Conservation (phyloP, 2,888 invertebrate species). For the Leptogaster cylindrica region DNA sequence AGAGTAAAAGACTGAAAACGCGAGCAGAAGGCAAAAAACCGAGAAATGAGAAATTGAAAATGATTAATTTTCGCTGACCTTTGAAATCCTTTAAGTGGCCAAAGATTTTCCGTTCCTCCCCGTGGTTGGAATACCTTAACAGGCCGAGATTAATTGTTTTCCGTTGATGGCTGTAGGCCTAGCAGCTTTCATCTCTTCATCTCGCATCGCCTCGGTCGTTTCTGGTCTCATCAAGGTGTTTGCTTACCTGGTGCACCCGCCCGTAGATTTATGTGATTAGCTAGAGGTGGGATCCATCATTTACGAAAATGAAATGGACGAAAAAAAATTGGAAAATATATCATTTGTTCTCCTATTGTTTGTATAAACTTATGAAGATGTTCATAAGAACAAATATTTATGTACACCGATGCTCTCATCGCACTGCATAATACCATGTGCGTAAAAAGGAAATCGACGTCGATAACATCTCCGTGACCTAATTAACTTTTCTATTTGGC, state of each 20-base stretch:
- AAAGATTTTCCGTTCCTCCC: constrained; percentile 21
- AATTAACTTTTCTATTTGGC: constrained; percentile 38
- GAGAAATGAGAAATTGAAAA: constrained; percentile 43
- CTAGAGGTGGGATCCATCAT: constrained; percentile 41
- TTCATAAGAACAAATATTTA: constrained; percentile 33
- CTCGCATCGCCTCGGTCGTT: neutral
- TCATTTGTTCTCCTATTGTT: constrained; percentile 14
- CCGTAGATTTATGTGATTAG: constrained; percentile 41
- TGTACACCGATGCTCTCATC: constrained; percentile 6
- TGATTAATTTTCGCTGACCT: constrained; percentile 46
- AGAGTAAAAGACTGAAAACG: neutral
- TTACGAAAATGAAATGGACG: constrained; percentile 33
- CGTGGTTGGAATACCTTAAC: constrained; percentile 28
- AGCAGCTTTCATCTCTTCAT: constrained; percentile 46
- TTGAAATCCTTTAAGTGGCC: constrained; percentile 20
- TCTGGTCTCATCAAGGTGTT: constrained; percentile 37
- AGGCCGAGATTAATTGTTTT: constrained; percentile 44
- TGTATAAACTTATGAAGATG: constrained; percentile 35
- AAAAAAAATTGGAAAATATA: no score
- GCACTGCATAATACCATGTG: constrained; percentile 15
- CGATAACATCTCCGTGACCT: constrained; percentile 37
- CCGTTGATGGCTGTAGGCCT: constrained; percentile 42
- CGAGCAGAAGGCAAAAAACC: constrained; percentile 12
- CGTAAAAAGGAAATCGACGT: neutral
- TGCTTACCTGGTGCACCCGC: constrained; percentile 38